A percentile compares a stretch with the other conserved stretches of the same genome.
Evolutionary conservation across 2,113 vertebrate species (phyloP).

Genomic region (Oryzias melastigma): DNA sequence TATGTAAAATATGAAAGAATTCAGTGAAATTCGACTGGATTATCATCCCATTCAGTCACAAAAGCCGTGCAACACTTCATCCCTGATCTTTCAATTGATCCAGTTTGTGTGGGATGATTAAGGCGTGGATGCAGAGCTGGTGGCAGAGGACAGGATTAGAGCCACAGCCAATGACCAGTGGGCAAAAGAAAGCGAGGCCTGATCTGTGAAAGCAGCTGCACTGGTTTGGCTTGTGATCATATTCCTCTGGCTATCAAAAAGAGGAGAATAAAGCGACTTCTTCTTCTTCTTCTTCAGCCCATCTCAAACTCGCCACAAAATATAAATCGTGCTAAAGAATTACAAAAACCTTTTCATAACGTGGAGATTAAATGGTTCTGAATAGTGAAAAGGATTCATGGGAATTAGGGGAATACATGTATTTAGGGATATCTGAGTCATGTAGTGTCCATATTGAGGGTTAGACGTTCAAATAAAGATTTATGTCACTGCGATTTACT

Average conservation of each 20-base stretch:
- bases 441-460: neutral
- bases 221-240: constrained; percentile 59
- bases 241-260: constrained; percentile 37
- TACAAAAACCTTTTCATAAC: constrained; percentile 5
- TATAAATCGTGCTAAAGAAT: constrained; percentile 12
- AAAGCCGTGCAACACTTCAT: constrained; percentile 40
- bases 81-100: constrained; percentile 34
- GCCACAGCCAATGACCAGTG: constrained; percentile 39
- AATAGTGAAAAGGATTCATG: constrained; percentile 12
- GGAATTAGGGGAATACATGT: neutral
- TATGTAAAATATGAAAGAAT: constrained; percentile 17
- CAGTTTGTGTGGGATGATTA: constrained; percentile 51
- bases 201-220: constrained; percentile 64
- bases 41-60: constrained; percentile 53
- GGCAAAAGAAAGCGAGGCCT: constrained; percentile 38
- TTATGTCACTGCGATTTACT: constrained; percentile 2
- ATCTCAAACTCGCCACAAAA: constrained; percentile 32
- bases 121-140: constrained; percentile 32
- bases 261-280: constrained; percentile 41
- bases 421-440: constrained; percentile 4
- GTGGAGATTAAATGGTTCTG: neutral
- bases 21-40: constrained; percentile 26
- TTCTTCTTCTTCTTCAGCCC: constrained; percentile 34
- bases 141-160: constrained; percentile 39
- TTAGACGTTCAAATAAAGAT: constrained; percentile 1